Percentiles rank a stretch among this genome's conserved stretches.
Evolutionary conservation across 2,113 vertebrate species (phyloP).

Genomic region (Syngnathus typhle): DNA sequence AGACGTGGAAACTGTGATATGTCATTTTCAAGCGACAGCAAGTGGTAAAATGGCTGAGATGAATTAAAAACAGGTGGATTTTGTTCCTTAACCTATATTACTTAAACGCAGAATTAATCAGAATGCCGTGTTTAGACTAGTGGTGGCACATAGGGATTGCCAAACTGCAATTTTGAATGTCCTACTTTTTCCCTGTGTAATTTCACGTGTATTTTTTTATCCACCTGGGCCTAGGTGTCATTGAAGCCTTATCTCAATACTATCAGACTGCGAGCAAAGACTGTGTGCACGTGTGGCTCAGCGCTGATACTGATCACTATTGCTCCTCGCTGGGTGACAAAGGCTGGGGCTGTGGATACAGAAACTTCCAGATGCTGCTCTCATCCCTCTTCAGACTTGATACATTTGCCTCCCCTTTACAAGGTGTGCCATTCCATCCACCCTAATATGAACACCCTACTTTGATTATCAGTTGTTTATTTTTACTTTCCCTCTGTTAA

Average conservation of each 20-base stretch:
- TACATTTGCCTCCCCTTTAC: constrained; percentile 65
- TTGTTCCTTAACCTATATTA: too few relatives aligned
- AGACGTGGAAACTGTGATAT: too few relatives aligned
- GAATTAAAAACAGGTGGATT: too few relatives aligned
- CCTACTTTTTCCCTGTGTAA: not conserved
- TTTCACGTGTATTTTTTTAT: constrained; percentile 2
- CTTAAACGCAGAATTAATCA: too few relatives aligned
- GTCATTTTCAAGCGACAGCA: too few relatives aligned
- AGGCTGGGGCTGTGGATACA: constrained; percentile 95
- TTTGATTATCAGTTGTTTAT: not conserved
- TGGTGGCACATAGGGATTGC: not conserved
- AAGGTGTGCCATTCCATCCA: constrained; percentile 62
- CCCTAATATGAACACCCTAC: not conserved
- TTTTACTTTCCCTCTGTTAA: too few relatives aligned
- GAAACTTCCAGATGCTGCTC: constrained; percentile 93
- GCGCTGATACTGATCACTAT: constrained; percentile 81
- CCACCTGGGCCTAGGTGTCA: constrained; percentile 68
- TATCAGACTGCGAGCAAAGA: constrained; percentile 76
- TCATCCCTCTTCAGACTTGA: constrained; percentile 78
- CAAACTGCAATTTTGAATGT: not conserved
- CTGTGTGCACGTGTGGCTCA: constrained; percentile 80
- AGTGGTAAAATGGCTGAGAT: too few relatives aligned
- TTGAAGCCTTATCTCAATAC: constrained; percentile 71
- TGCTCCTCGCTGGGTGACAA: constrained; percentile 80
- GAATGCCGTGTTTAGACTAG: too few relatives aligned